Percentiles rank a stretch among this genome's conserved stretches.
Conservation (phyloP, 2,888 invertebrate species). For the Geotrupes spiniger region DNA sequence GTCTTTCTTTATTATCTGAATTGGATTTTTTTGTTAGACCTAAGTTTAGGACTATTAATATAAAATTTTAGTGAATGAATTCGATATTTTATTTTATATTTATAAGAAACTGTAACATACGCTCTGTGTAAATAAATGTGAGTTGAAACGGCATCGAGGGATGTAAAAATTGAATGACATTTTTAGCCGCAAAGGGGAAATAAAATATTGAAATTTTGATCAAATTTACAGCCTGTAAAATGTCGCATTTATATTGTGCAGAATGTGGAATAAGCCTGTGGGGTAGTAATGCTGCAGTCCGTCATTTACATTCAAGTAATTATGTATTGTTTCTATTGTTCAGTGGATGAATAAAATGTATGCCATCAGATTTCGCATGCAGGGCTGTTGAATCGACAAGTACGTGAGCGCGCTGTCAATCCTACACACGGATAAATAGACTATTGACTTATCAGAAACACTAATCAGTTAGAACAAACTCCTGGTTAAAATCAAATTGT, state of each 20-base stretch:
- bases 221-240: slow-evolving; percentile 6
- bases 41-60: too few species aligned
- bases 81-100: too few species aligned
- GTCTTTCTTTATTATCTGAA: too few species aligned
- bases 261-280: slow-evolving; percentile 2
- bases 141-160: neutral
- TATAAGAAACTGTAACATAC: too few species aligned
- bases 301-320: slow-evolving; percentile 13
- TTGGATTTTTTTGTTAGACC: too few species aligned
- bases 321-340: slow-evolving; percentile 19
- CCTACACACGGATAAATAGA: slow-evolving; percentile 13
- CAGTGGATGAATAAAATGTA: slow-evolving; percentile 14
- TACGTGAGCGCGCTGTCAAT: slow-evolving; percentile 19
- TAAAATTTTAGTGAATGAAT: too few species aligned
- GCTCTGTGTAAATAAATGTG: neutral
- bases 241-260: slow-evolving; percentile 1
- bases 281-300: neutral
- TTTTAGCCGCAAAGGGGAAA: slow-evolving; percentile 4
- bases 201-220: slow-evolving; percentile 8
- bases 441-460: slow-evolving; percentile 19
- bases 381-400: slow-evolving; percentile 15
- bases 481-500: slow-evolving; percentile 1
- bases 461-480: slow-evolving; percentile 6
- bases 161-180: slow-evolving; percentile 4
- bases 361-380: slow-evolving; percentile 19